These are phyloP conservation scores for Falco berigora DNA, from an alignment of 2,797 vertebrate genomes.

Conservation along the genomic window DNA sequence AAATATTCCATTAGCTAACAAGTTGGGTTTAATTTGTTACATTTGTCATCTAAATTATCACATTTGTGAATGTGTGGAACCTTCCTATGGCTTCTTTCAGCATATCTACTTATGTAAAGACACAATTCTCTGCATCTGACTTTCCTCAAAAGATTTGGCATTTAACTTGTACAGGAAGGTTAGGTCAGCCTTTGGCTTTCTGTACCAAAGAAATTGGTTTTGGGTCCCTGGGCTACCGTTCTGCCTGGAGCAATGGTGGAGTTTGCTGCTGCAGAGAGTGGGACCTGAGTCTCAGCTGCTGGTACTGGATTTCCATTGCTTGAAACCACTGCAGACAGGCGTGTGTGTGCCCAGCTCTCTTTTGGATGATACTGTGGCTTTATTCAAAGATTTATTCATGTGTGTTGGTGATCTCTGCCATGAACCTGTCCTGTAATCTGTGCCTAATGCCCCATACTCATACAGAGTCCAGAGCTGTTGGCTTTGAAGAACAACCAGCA, in stretches of 20 bases:
- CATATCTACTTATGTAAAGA: neutral
- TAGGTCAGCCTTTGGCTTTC: neutral
- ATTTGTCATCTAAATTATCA: conserved; percentile 59
- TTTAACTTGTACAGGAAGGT: neutral
- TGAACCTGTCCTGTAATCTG: neutral
- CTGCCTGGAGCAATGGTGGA: neutral
- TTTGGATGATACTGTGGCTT: neutral
- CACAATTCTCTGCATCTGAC: neutral
- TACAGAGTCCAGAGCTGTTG: neutral
- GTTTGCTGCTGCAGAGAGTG: neutral
- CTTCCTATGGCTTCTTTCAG: neutral
- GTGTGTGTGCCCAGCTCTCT: fast-evolving
- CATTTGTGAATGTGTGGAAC: conserved; percentile 35
- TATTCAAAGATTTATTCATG: fast-evolving
- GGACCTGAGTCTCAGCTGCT: neutral
- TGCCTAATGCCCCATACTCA: fast-evolving
- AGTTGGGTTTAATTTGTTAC: conserved; percentile 60
- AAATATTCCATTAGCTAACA: conserved; percentile 58
- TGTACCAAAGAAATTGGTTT: neutral
- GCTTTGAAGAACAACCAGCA: neutral
- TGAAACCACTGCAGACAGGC: neutral
- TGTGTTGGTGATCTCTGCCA: neutral
- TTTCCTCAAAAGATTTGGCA: neutral
- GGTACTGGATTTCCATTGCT: neutral
- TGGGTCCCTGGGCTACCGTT: neutral